A percentile compares a stretch with the other conserved stretches of the same genome.
Conservation (phyloP, 2,113 vertebrate species). For the Chelonoidis abingdonii region DNA sequence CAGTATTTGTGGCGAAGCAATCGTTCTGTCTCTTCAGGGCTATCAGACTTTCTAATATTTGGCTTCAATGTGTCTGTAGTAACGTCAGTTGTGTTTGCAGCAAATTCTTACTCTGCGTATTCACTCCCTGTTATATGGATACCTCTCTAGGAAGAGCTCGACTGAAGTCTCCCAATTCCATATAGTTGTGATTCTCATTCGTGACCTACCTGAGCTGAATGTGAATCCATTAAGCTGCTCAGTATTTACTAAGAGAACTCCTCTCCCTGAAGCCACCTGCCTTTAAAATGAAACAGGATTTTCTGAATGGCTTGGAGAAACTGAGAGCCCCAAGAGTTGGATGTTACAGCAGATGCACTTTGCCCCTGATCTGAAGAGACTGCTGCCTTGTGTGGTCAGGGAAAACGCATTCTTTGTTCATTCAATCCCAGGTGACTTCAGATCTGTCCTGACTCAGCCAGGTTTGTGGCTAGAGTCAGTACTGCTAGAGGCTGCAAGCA, state of each 20-base stretch:
- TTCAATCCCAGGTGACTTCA: neutral
- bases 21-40: neutral
- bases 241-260: neutral
- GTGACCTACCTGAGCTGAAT: neutral
- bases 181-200: neutral
- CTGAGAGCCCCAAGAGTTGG: neutral
- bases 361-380: neutral
- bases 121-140: accelerated
- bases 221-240: neutral
- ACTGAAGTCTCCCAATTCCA: neutral
- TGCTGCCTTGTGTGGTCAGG: accelerated
- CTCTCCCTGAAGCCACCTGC: neutral
- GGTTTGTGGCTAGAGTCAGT: accelerated
- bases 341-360: neutral
- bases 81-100: neutral
- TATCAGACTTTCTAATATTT: neutral
- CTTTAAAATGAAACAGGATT: neutral
- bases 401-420: accelerated
- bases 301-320: neutral
- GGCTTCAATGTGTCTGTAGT: neutral
- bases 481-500: neutral
- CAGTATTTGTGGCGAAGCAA: neutral
- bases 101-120: neutral
- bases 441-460: accelerated
- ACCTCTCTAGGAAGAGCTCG: accelerated